Conservation (phyloP, 1,140 invertebrate genomes). For the Zaprionus nigranus region DNA sequence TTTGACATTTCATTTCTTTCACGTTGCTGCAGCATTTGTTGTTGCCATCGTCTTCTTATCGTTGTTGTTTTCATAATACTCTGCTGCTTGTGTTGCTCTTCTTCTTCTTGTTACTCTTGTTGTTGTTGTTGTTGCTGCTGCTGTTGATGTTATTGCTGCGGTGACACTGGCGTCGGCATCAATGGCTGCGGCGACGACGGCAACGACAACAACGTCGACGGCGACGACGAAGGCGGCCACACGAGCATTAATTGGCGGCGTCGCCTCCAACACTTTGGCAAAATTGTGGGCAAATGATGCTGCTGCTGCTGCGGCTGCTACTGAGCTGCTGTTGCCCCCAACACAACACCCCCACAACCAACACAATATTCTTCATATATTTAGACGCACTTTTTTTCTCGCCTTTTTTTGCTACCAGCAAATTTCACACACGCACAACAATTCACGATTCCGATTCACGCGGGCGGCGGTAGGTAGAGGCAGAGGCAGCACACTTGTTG, state of each 20-base stretch:
- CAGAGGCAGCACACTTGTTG: slow-evolving; percentile 45
- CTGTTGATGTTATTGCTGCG: slow-evolving; percentile 50
- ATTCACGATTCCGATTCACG: slow-evolving; percentile 44
- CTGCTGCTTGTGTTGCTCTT: slow-evolving; percentile 39
- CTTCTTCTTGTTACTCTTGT: slow-evolving; percentile 18
- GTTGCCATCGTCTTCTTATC: slow-evolving; percentile 46
- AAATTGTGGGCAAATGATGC: slow-evolving; percentile 41
- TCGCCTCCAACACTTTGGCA: slow-evolving; percentile 49
- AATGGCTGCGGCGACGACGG: slow-evolving; percentile 35
- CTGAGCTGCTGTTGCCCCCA: slow-evolving; percentile 2
- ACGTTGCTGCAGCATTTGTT: slow-evolving; percentile 54
- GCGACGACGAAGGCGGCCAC: slow-evolving; percentile 17
- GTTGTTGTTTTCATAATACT: slow-evolving; percentile 22
- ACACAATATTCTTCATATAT: slow-evolving; percentile 44
- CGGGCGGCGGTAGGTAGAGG: slow-evolving; percentile 21
- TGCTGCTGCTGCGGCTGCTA: slow-evolving; percentile 5
- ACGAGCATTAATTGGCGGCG: slow-evolving; percentile 53
- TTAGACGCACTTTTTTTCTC: slow-evolving; percentile 54
- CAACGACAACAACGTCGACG: neutral
- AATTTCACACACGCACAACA: slow-evolving; percentile 51
- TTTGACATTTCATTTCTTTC: slow-evolving; percentile 61
- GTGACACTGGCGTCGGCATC: slow-evolving; percentile 56
- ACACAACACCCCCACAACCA: slow-evolving; percentile 26
- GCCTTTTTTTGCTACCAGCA: slow-evolving; percentile 43
- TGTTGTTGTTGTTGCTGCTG: slow-evolving; percentile 36